Conservation (phyloP, 2,113 vertebrate species). For the Hylia prasina region DNA sequence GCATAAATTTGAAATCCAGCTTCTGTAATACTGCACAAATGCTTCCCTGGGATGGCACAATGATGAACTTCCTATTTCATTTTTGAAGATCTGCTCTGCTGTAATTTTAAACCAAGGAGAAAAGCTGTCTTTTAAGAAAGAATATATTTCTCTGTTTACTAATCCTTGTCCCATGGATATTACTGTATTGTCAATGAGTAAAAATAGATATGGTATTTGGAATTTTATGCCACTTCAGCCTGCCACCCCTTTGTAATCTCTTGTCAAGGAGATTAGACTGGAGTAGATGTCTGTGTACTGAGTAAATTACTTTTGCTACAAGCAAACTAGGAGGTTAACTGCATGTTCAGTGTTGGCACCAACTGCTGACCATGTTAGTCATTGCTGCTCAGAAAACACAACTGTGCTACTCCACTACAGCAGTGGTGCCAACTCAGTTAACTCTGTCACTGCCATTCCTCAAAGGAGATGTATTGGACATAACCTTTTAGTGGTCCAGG, state of each 20-base stretch:
- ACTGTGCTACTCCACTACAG: background rate
- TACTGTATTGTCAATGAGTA: background rate
- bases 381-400: constrained; percentile 3
- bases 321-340: constrained; percentile 40
- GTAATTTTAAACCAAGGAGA: background rate
- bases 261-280: constrained; percentile 4
- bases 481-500: background rate
- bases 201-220: constrained; percentile 25
- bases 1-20: background rate
- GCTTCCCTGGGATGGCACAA: background rate
- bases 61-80: background rate
- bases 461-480: background rate
- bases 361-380: constrained; percentile 38
- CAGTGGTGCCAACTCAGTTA: background rate
- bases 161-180: constrained; percentile 14
- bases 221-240: constrained; percentile 34
- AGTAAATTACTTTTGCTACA: constrained; percentile 50
- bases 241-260: constrained; percentile 2
- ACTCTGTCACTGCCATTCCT: background rate
- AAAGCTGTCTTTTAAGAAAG: constrained; percentile 10
- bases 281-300: background rate
- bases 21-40: background rate
- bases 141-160: constrained; percentile 17
- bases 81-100: background rate
- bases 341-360: constrained; percentile 22